phyloP scores from a whole-genome alignment of 2,888 invertebrate species.

The Thecophora atra region DNA sequence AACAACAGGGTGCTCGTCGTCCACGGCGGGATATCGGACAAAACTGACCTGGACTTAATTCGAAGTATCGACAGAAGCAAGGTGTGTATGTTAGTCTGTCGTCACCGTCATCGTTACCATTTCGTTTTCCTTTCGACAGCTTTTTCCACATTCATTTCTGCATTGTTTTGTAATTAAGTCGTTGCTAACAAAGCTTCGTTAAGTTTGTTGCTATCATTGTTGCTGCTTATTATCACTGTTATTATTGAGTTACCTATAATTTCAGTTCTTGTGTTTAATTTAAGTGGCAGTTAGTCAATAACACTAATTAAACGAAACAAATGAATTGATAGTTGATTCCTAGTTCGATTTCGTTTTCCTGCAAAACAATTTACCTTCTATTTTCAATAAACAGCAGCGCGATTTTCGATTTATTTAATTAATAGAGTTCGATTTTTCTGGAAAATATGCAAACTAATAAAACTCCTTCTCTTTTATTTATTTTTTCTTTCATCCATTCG shows the following conservation, averaged over 20 bases:
- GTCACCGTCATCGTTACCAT: too few relatives aligned
- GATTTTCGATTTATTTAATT: too few relatives aligned
- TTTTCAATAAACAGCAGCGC: too few relatives aligned
- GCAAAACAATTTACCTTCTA: too few relatives aligned
- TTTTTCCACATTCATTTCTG: not conserved
- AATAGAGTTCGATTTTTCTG: not conserved
- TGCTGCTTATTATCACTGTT: too few relatives aligned
- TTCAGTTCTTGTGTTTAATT: not conserved
- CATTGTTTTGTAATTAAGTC: not conserved
- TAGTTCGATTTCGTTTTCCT: too few relatives aligned
- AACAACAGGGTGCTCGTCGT: constrained; percentile 90
- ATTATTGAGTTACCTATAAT: too few relatives aligned
- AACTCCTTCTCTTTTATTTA: not conserved
- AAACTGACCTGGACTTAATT: constrained; percentile 83
- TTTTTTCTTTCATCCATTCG: not conserved
- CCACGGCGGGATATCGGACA: constrained; percentile 92
- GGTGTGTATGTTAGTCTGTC: constrained; percentile 68
- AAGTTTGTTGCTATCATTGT: too few relatives aligned
- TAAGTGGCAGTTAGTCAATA: not conserved
- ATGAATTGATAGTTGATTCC: too few relatives aligned
- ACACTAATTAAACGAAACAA: not conserved
- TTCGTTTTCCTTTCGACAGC: too few relatives aligned
- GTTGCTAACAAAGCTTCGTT: not conserved
- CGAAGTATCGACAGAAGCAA: constrained; percentile 84
- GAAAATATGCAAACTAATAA: constrained; percentile 22